These are phyloP conservation scores for Falco punctatus DNA, from an alignment of 2,113 vertebrate genomes.

Conservation along the genomic window DNA sequence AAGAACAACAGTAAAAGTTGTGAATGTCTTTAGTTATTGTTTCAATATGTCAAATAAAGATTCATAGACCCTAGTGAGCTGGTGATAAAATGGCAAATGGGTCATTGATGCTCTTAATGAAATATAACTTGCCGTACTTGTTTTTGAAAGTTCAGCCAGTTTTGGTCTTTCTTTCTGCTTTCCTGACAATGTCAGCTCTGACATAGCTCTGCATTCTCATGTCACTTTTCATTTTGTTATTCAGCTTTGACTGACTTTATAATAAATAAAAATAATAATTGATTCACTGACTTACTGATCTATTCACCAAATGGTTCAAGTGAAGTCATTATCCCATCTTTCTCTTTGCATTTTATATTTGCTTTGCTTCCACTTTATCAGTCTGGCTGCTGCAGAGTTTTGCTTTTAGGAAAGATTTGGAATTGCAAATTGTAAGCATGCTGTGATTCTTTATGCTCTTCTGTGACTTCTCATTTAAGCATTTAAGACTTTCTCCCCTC, in stretches of 20 bases:
- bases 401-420: background rate
- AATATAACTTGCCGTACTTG: background rate
- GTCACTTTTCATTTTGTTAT: conserved; percentile 1
- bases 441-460: background rate
- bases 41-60: background rate
- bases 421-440: background rate
- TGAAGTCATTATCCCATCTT: background rate
- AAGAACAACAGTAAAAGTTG: background rate
- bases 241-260: conserved; percentile 24
- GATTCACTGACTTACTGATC: conserved; percentile 3
- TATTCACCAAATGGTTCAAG: conserved; percentile 35
- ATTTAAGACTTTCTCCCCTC: background rate
- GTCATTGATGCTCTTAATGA: background rate
- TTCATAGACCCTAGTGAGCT: background rate
- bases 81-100: background rate
- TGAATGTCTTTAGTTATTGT: background rate
- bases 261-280: background rate
- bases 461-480: background rate
- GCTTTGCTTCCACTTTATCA: background rate
- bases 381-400: background rate
- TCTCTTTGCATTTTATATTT: background rate
- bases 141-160: background rate
- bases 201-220: background rate
- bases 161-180: background rate
- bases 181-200: background rate